These are phyloP conservation scores for Papilio protenor DNA, from an alignment of 2,888 invertebrate genomes.

Conservation along the genomic window DNA sequence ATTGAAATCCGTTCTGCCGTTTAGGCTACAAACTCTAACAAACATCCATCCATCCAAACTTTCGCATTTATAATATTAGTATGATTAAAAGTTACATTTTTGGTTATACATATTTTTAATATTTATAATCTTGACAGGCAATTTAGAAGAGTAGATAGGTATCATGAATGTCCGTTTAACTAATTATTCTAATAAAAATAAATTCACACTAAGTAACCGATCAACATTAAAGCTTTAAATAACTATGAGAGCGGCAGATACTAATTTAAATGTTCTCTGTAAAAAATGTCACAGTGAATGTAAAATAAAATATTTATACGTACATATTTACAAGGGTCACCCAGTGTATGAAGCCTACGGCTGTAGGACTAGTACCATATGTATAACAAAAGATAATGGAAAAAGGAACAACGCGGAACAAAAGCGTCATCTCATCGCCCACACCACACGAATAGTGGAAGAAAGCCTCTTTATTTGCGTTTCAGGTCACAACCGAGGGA, in stretches of 20 bases:
- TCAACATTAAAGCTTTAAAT: not conserved
- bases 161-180: not conserved
- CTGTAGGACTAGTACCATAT: constrained; percentile 21
- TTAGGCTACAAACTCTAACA: no score
- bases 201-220: not conserved
- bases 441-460: constrained; percentile 22
- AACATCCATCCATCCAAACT: no score
- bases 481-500: constrained; percentile 33
- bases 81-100: constrained; percentile 18
- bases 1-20: no score
- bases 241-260: not conserved
- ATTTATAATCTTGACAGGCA: not conserved
- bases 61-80: no score
- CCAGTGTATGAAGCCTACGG: constrained; percentile 3
- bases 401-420: constrained; percentile 37
- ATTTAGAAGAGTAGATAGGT: no score
- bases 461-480: constrained; percentile 35
- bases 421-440: constrained; percentile 37
- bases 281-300: not conserved
- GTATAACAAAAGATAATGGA: constrained; percentile 35
- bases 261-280: not conserved
- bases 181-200: not conserved
- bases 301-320: constrained; percentile 2
- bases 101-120: no score
- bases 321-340: constrained; percentile 1